Evolutionary conservation across 2,888 invertebrate species (phyloP).

Genomic region (Ramazzottius varieornatus): DNA sequence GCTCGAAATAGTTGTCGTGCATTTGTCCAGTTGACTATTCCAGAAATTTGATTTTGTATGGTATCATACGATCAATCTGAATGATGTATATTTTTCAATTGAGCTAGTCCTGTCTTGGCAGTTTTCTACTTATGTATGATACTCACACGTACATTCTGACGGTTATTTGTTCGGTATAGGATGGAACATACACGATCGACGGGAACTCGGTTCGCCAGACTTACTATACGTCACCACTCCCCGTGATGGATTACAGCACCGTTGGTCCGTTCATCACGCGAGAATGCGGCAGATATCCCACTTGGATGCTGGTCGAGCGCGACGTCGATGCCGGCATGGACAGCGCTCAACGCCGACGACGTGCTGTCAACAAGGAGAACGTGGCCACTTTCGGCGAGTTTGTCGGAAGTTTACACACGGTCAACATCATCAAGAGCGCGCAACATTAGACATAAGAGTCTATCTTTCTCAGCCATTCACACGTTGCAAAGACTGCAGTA

Average conservation of each 20-base stretch:
- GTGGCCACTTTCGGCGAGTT: slow-evolving; percentile 3
- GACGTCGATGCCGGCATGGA: not conserved
- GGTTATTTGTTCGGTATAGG: not conserved
- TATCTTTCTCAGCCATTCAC: too few species aligned
- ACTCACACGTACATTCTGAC: too few species aligned
- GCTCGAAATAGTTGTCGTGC: too few species aligned
- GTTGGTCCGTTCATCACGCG: slow-evolving; percentile 14
- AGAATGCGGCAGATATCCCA: slow-evolving; percentile 14
- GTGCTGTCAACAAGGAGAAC: not conserved
- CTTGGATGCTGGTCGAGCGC: slow-evolving; percentile 12
- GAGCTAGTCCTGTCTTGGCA: too few species aligned
- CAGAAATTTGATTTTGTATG: too few species aligned
- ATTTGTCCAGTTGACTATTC: too few species aligned
- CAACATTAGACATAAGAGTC: not conserved
- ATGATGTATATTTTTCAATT: too few species aligned
- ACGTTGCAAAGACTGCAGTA: too few species aligned
- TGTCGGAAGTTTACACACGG: not conserved
- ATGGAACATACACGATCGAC: slow-evolving; percentile 9
- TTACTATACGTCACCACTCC: slow-evolving; percentile 13
- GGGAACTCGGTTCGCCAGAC: slow-evolving; percentile 15
- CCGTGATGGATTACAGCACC: slow-evolving; percentile 12
- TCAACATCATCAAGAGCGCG: not conserved
- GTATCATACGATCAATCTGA: too few species aligned
- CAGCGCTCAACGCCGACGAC: not conserved
- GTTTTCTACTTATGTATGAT: too few species aligned